Percentiles rank a stretch among this genome's conserved stretches.
These are phyloP conservation scores for Myotis lucifugus DNA, from an alignment of 2,113 vertebrate species.

Conservation along the genomic window DNA sequence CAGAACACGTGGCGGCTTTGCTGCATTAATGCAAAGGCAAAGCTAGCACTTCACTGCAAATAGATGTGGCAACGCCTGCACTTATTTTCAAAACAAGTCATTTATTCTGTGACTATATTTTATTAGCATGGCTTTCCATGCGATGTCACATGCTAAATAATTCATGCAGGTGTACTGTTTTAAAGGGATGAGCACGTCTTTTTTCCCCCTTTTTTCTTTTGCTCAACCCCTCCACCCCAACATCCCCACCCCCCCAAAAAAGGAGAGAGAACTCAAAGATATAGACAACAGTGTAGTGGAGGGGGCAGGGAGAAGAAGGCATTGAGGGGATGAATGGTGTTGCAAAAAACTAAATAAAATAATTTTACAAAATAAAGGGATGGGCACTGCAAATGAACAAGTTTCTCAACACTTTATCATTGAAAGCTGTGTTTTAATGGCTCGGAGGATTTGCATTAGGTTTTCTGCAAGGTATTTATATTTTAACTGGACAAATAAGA, in stretches of 20 bases:
- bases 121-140: slow-evolving; percentile 59
- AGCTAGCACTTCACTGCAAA: slow-evolving; percentile 46
- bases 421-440: slow-evolving; percentile 73
- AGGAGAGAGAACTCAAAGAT: not conserved
- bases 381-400: not conserved
- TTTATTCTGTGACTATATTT: slow-evolving; percentile 14
- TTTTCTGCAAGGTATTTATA: not conserved
- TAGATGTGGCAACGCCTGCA: not conserved
- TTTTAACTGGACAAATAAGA: not conserved
- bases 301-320: too few relatives aligned
- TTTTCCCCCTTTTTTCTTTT: too few relatives aligned
- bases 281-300: too few relatives aligned
- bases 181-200: slow-evolving; percentile 31
- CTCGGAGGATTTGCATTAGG: slow-evolving; percentile 8
- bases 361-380: not conserved
- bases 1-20: not conserved
- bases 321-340: too few relatives aligned
- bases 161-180: not conserved
- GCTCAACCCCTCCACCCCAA: too few relatives aligned
- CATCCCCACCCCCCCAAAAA: not conserved
- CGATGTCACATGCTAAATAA: slow-evolving; percentile 43
- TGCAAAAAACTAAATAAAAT: too few relatives aligned
- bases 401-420: slow-evolving; percentile 34
- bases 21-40: slow-evolving; percentile 46
- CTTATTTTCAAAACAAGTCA: slow-evolving; percentile 56